These are phyloP conservation scores for Cricetomys ansorgei DNA, from an alignment of 2,113 vertebrate species.

Conservation along the genomic window DNA sequence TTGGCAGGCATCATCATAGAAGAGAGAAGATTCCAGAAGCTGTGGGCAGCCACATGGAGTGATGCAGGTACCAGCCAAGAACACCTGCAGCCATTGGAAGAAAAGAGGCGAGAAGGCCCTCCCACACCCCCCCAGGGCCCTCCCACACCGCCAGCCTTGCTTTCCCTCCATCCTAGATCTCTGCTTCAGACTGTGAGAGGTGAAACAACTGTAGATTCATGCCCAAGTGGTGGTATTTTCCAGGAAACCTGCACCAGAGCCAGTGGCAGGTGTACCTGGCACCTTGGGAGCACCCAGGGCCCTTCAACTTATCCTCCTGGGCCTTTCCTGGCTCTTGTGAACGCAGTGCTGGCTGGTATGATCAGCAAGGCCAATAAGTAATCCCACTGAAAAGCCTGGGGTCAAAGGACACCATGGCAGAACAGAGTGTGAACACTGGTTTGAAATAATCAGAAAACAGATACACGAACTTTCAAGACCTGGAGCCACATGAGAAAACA, in stretches of 20 bases:
- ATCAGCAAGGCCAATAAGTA: background rate
- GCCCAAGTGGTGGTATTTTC: background rate
- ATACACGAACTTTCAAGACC: background rate
- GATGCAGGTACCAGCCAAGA: background rate
- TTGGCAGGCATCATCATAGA: background rate
- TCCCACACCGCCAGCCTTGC: no score
- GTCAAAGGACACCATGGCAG: background rate
- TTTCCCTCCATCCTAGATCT: background rate
- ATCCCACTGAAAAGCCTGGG: background rate
- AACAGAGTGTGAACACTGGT: background rate
- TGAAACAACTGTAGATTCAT: background rate
- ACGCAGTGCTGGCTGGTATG: background rate
- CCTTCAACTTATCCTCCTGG: background rate
- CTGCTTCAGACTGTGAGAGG: background rate
- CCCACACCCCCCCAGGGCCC: no score
- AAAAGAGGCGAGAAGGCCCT: background rate
- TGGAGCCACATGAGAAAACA: background rate
- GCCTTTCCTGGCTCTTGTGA: background rate
- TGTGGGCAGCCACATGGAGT: background rate
- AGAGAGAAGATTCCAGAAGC: background rate
- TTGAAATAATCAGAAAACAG: background rate
- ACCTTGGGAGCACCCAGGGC: background rate
- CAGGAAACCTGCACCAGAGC: background rate
- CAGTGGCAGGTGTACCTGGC: background rate
- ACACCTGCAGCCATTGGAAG: background rate